Percentiles rank a stretch among this genome's conserved stretches.
phyloP scores from a whole-genome alignment of 37 sponge, comb jelly and placozoan species.

The Theonella swinhoei region DNA sequence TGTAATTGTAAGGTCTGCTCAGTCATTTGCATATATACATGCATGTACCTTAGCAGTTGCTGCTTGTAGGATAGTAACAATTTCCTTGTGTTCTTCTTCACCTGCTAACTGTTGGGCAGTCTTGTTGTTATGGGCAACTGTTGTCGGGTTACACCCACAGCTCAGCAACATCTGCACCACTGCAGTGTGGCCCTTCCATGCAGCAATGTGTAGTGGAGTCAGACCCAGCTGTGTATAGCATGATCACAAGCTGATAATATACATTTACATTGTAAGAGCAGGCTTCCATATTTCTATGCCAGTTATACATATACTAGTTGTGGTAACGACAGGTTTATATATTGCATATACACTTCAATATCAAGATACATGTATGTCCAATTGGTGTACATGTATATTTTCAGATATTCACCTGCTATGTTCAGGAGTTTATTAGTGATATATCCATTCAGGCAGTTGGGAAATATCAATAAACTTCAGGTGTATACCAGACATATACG shows the following conservation, averaged over 20 bases:
- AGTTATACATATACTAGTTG: neutral
- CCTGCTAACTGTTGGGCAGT: constrained; percentile 58
- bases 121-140: constrained; percentile 54
- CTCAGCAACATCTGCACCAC: constrained; percentile 50
- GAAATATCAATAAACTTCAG: no score
- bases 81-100: constrained; percentile 63
- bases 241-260: neutral
- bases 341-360: no score
- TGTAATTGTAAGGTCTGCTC: no score
- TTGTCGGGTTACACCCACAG: constrained; percentile 25
- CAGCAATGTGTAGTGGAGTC: constrained; percentile 69
- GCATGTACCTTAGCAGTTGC: constrained; percentile 59
- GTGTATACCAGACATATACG: no score
- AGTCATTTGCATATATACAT: no score
- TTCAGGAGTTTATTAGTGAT: no score
- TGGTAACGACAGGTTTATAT: neutral
- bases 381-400: no score
- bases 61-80: constrained; percentile 39
- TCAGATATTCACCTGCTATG: no score
- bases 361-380: no score
- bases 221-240: constrained; percentile 50
- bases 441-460: no score
- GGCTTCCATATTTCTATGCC: neutral
- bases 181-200: constrained; percentile 57
- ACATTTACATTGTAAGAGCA: constrained; percentile 2